phyloP scores from a whole-genome alignment of 92 coral and sea anemone genomes.

The Blastomussa wellsi region DNA sequence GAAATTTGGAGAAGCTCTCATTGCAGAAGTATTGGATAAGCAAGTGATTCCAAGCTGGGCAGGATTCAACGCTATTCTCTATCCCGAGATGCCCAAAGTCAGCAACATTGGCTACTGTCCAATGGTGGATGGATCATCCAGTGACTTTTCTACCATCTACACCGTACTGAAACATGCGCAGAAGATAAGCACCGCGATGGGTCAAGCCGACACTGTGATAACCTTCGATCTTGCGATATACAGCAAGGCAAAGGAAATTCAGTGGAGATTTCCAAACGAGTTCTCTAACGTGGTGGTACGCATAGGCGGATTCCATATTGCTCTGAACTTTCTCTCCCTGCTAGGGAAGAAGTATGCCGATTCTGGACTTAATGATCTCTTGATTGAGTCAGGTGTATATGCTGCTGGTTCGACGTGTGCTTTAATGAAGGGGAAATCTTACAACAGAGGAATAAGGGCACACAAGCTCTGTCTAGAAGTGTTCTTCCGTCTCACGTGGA shows the following conservation, averaged over 20 bases:
- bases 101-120: slow-evolving; percentile 65
- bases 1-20: slow-evolving; percentile 1
- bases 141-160: slow-evolving; percentile 60
- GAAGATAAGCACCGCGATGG: slow-evolving; percentile 49
- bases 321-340: slow-evolving; percentile 52
- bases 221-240: slow-evolving; percentile 67
- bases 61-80: slow-evolving; percentile 41
- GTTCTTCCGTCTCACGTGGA: slow-evolving; percentile 70
- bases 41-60: neutral
- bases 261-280: slow-evolving; percentile 54
- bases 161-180: slow-evolving; percentile 61
- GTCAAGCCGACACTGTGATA: slow-evolving; percentile 57
- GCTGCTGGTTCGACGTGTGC: slow-evolving; percentile 61
- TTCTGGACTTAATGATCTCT: slow-evolving; percentile 64
- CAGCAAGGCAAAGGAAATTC: slow-evolving; percentile 70
- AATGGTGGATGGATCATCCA: slow-evolving; percentile 56
- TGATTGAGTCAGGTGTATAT: slow-evolving; percentile 72
- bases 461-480: slow-evolving; percentile 74
- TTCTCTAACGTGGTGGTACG: slow-evolving; percentile 56
- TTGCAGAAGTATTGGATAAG: neutral
- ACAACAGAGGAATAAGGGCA: slow-evolving; percentile 72
- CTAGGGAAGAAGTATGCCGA: slow-evolving; percentile 54
- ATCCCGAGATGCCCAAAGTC: slow-evolving; percentile 18
- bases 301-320: slow-evolving; percentile 70
- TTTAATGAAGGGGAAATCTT: slow-evolving; percentile 66